Percentiles rank a stretch among this genome's conserved stretches.
Evolutionary conservation across 2,888 invertebrate species (phyloP).

Genomic region (Spodoptera exigua): DNA sequence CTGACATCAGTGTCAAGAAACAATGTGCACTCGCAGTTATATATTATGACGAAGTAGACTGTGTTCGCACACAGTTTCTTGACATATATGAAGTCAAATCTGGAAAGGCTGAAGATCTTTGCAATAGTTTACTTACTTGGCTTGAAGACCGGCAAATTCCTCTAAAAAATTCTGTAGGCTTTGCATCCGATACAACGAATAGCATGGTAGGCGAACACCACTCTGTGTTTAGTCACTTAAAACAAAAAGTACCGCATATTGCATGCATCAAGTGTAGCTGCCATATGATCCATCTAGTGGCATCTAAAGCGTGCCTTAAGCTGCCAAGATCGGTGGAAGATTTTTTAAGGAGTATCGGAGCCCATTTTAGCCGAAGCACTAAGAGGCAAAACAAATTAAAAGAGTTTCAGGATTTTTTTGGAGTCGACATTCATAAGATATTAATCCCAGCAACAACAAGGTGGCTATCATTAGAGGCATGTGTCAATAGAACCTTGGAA

Average conservation of each 20-base stretch:
- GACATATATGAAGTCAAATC: constrained; percentile 4
- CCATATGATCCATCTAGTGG: constrained; percentile 65
- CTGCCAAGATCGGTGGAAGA: constrained; percentile 65
- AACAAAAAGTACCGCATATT: too few species aligned
- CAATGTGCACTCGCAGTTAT: constrained; percentile 43
- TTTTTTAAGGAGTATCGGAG: constrained; percentile 30
- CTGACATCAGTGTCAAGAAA: constrained; percentile 39
- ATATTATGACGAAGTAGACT: constrained; percentile 1
- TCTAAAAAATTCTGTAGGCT: not conserved
- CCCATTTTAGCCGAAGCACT: constrained; percentile 9
- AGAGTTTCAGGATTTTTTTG: constrained; percentile 7
- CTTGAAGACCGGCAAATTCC: not conserved
- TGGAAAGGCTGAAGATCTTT: constrained; percentile 6
- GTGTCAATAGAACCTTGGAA: constrained; percentile 13
- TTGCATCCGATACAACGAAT: constrained; percentile 3
- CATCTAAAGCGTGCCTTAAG: constrained; percentile 63
- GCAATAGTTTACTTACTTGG: not conserved
- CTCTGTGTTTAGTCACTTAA: too few species aligned
- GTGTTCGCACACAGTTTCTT: constrained; percentile 14
- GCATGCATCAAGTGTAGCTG: too few species aligned
- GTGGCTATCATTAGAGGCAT: constrained; percentile 11
- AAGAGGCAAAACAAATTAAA: not conserved
- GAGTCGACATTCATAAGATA: constrained; percentile 8
- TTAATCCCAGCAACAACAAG: constrained; percentile 3
- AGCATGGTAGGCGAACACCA: constrained; percentile 6